Percentiles rank a stretch among this genome's conserved stretches.
Evolutionary conservation across 2,797 vertebrate species (phyloP).

Genomic region (Urophycis tenuis): DNA sequence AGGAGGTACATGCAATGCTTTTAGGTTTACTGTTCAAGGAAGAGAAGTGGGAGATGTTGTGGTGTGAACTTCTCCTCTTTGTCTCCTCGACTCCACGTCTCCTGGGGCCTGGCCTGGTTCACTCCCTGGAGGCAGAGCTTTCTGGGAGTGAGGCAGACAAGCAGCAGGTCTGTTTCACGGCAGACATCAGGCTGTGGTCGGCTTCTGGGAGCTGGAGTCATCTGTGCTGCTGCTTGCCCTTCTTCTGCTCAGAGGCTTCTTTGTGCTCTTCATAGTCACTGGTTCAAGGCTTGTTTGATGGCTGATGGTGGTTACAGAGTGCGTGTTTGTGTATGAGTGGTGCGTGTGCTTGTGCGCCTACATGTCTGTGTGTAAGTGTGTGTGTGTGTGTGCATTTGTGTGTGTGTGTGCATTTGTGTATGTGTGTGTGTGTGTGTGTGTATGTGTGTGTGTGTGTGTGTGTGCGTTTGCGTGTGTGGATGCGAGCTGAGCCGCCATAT

Average conservation of each 20-base stretch:
- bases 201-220: too few species aligned
- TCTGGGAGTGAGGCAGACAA: too few species aligned
- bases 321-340: not conserved
- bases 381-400: not conserved
- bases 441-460: not conserved
- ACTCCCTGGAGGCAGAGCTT: too few species aligned
- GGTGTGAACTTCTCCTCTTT: not conserved
- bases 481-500: constrained; percentile 18
- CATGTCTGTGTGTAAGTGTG: not conserved
- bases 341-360: not conserved
- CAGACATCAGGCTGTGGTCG: not conserved
- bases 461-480: not conserved
- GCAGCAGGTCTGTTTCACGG: too few species aligned
- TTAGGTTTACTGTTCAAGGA: not conserved
- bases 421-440: not conserved
- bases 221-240: too few species aligned
- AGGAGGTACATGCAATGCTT: constrained; percentile 69
- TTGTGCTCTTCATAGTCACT: not conserved
- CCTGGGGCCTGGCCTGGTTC: too few species aligned
- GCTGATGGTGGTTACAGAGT: too few species aligned
- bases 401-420: not conserved
- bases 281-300: too few species aligned
- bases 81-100: not conserved
- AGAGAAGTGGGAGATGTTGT: not conserved
- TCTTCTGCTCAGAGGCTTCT: not conserved